Conservation (phyloP, 2,113 vertebrate genomes). For the Cebidichthys violaceus region DNA sequence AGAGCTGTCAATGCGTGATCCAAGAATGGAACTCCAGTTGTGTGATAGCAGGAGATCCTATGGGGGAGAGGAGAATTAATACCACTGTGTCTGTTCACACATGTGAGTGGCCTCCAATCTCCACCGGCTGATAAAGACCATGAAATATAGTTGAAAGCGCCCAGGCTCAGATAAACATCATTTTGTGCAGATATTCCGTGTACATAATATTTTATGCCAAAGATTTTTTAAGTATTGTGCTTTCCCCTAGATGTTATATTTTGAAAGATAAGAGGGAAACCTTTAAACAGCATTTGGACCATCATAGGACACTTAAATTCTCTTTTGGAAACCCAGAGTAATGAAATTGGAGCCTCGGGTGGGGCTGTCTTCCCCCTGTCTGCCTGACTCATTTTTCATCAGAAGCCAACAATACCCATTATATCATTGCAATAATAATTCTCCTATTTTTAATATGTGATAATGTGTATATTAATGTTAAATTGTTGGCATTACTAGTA, state of each 20-base stretch:
- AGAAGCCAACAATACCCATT: neutral
- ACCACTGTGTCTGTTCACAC: neutral
- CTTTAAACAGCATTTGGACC: neutral
- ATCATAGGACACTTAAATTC: neutral
- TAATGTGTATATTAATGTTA: neutral
- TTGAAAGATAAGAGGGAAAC: neutral
- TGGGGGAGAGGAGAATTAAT: neutral
- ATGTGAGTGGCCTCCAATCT: neutral
- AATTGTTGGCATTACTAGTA: neutral
- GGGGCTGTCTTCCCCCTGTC: too few species aligned
- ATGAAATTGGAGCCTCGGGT: neutral
- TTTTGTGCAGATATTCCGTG: neutral
- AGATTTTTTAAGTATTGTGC: constrained; percentile 39
- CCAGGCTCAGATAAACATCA: neutral
- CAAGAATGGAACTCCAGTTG: neutral
- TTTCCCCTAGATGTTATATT: constrained; percentile 23
- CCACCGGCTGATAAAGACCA: neutral
- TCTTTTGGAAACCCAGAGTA: neutral
- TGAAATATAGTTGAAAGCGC: neutral
- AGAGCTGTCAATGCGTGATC: neutral
- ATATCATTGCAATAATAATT: constrained; percentile 2
- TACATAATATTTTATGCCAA: constrained; percentile 54
- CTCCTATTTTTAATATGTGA: neutral
- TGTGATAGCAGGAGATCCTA: neutral
- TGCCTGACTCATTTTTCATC: neutral